A percentile compares a stretch with the other conserved stretches of the same genome.
Evolutionary conservation across 2,113 vertebrate genomes (phyloP).

Genomic region (Microtus ochrogaster): DNA sequence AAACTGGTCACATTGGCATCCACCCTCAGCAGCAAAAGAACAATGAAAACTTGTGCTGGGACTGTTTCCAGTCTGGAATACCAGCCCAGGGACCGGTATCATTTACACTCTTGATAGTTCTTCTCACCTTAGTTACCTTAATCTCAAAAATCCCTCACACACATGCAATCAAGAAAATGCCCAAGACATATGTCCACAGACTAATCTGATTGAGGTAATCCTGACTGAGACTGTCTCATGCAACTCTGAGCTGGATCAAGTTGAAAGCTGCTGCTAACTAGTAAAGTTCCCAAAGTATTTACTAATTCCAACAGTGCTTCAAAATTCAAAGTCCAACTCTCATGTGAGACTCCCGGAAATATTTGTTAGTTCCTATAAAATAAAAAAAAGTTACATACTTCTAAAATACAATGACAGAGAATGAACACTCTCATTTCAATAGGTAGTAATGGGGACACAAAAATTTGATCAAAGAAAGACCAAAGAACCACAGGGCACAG

Average conservation of each 20-base stretch:
- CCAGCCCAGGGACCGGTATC: background rate
- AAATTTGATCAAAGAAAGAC: background rate
- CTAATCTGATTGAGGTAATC: background rate
- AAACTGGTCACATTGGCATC: background rate
- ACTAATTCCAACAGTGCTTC: background rate
- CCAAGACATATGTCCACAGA: background rate
- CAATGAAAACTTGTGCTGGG: background rate
- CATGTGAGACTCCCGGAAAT: background rate
- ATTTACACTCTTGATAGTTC: background rate
- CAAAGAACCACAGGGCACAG: background rate
- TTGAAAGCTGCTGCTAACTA: background rate
- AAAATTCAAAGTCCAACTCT: background rate
- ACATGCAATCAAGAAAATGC: background rate
- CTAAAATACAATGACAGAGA: background rate
- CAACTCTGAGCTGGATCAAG: background rate
- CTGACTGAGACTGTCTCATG: background rate
- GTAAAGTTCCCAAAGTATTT: background rate
- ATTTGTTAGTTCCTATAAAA: background rate
- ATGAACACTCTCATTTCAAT: background rate
- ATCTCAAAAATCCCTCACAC: background rate
- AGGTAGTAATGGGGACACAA: background rate
- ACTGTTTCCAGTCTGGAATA: background rate
- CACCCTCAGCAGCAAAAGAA: background rate
- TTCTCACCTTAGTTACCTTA: background rate
- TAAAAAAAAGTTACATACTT: background rate